Evolutionary conservation across 2,797 vertebrate species (phyloP), one percentile per base, ranked within the genome.

Genomic region (Hypotaenidia philippensis): DNA sequence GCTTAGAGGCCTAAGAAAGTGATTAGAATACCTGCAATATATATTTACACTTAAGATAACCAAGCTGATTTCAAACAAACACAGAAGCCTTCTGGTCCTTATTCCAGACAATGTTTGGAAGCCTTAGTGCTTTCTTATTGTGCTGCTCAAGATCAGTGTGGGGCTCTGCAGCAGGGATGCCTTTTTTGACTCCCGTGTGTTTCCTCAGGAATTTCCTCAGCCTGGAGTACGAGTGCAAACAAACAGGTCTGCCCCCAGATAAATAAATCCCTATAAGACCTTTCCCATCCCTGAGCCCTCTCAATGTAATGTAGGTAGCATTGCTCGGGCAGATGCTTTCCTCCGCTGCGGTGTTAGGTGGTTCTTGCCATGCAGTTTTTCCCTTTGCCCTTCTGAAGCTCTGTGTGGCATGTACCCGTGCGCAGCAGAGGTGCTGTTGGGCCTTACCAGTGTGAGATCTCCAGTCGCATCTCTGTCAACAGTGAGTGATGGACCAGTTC

Each of bases 291-390:
- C 2, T 2, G 2, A 13, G 2, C 12, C 15, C 38, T 5, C 27
- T 71, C 31, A 23, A 10, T 27, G 19, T 29, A 29, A 41, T 41
- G n/a, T 45, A 31, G 27, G 44, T 23, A 66, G n/a, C 27, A 25
- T 2, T 77, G 52, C 41, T 32, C 22, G 19, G 59, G 41, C 26
- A 72, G 41, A 47, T 45, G 14, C 50, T 88, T 93, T 83, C 18
- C 13, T 83, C 55, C 32, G 14, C 5, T 0, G 1, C 27, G 55
- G 23, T n/a, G 36, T 40, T 36, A 34, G 0, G 0, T 47, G 40
- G 10, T 18, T 78, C 41, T 49, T 70, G 49, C 32, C 55, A 10
- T 32, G 12, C 5, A 10, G n/a, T 25, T 63, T 74, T 77, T 50
- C 38, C 52, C 26, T 55, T 53, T 1, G 2, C 26, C 13, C 41